Base-by-base conservation (phyloP, 2,113 vertebrate genomes). In the Triplophysa tibetana region DNA sequence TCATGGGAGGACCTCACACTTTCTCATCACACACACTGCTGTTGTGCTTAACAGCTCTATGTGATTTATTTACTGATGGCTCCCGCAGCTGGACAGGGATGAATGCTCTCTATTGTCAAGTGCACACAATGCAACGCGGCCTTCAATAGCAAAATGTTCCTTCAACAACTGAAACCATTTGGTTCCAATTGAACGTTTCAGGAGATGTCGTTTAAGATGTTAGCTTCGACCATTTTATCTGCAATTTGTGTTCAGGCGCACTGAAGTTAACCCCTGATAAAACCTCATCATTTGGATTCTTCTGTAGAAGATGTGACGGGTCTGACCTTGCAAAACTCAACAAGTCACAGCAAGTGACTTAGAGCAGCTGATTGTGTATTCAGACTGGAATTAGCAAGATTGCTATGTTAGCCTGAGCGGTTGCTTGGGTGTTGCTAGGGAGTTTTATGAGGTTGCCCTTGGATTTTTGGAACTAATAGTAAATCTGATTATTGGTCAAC, bases 71-170 rank as follows among this genome's bases (percentile, higher is more conserved):
- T 82, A 81, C 80, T 85, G 82, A 89, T 79, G 70, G 75, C 78
- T 89, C 83, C 81, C 84, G 85, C 88, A 91, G 88, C 89, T 90
- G 88, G 85, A 85, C 85, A 81, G 81, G 82, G 84, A 82, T 84
- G 79, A 88, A 83, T 83, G 81, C 82, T 82, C 77, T 84, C 61
- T 52, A 23, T 87, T 88, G 87, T 90, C 50, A 82, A 88, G 81
- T 83, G 70, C 73, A 73, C 80, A 77, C 75, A 86, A 86, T 83
- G 85, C 26, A 67, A 63, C 72, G 48, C 16, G 19, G 65, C 64
- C 10, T 21, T 70, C 64, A 23, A 77, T 63, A 64, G 73, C 23
- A 52, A 63, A 64, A 10, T 1, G 10, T 50, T 52, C 45, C 60
- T 9, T 65, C 21, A 63, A 50, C 26, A 23, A 23, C 54, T 29